Conservation (phyloP, 1,140 invertebrate genomes). For the Trichonephila clavata region DNA sequence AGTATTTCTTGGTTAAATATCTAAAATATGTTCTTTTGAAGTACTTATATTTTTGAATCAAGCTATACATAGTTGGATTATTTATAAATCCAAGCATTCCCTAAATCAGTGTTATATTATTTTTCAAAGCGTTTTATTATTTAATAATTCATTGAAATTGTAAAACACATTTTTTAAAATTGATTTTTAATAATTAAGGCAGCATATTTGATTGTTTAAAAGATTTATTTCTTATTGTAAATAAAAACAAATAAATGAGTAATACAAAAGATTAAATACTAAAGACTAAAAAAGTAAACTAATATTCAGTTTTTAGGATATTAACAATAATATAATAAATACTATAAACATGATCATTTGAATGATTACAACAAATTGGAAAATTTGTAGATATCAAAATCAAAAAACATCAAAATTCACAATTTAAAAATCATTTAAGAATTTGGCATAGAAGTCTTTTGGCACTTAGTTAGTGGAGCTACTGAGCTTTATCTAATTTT, state of each 20-base stretch:
- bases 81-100: too few species aligned
- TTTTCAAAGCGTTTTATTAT: too few species aligned
- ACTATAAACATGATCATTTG: neutral
- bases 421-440: constrained; percentile 17
- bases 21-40: too few species aligned
- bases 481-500: constrained; percentile 47
- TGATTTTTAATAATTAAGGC: too few species aligned
- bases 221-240: neutral
- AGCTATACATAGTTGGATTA: too few species aligned
- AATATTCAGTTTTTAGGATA: neutral
- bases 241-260: constrained; percentile 10
- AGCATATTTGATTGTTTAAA: neutral
- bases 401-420: neutral
- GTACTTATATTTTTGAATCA: too few species aligned
- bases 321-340: neutral
- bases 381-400: neutral
- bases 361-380: neutral
- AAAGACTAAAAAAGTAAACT: neutral
- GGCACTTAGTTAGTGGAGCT: constrained; percentile 61
- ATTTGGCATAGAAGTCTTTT: constrained; percentile 63
- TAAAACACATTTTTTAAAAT: too few species aligned
- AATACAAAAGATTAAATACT: neutral
- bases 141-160: too few species aligned
- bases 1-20: too few species aligned
- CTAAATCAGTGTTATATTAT: too few species aligned